Evolutionary conservation across 2,797 vertebrate genomes (phyloP), one percentile per base, ranked within the genome.

Genomic region (Amblyopsis hoosieri): DNA sequence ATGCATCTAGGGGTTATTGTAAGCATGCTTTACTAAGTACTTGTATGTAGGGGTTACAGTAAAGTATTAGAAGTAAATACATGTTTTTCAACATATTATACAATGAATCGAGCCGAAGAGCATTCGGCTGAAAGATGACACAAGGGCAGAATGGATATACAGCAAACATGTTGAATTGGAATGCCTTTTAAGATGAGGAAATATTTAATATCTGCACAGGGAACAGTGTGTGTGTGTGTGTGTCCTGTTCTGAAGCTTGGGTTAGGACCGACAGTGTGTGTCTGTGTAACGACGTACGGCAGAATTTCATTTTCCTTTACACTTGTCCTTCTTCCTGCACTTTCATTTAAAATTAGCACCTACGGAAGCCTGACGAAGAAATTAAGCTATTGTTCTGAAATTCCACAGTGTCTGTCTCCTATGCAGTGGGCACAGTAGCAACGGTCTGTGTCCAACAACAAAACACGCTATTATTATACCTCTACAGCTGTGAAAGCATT

Each of bases 311-410:
- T 46, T 59, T 68, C 23, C 23, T 23, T 23, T 23, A 23, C 3
- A 23, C 62, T 56, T 64, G 52, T 73, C 51, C 49, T 63, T 63
- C 69, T 76, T 76, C 71, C 67, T 58, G 66, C 64, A 46, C 72
- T 76, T 75, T 85, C 61, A 57, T 76, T 75, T 89, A 91, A 90
- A 90, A 84, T 86, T 84, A 89, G 87, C 81, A 71, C 66, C 45
- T 15, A 64, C 83, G 89, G 89, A 89, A 89, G 58, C 65, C 55
- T 4, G 42, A 84, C 76, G 76, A 82, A 81, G 73, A 73, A 74
- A 19, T 66, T 9, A 70, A 59, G 19, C 65, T 67, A 88, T 88
- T 86, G 83, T 90, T 90, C 82, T 76, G 45, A 48, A 75, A 74
- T 87, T 87, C 80, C 73, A 1, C 66, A 13, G 37, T 48, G 66